A percentile compares a stretch with the other conserved stretches of the same genome.
phyloP scores from a whole-genome alignment of 2,797 vertebrate species.

The Leptodactylus fallax region DNA sequence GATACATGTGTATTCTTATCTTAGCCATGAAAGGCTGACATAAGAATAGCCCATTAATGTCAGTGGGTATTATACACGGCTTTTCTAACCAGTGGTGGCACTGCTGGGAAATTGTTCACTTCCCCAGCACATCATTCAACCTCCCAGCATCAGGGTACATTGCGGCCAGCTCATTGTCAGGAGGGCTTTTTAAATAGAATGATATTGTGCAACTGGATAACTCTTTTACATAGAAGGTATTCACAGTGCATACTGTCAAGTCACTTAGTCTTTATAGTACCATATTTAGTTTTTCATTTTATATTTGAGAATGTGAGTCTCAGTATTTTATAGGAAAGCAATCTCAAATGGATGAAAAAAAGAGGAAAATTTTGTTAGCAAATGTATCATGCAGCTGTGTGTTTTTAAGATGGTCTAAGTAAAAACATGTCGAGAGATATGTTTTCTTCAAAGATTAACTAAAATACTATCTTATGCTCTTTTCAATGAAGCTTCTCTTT shows the following conservation, averaged over 20 bases:
- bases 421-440: neutral
- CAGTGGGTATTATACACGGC: neutral
- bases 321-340: neutral
- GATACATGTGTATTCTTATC: too few relatives aligned
- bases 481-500: slow-evolving; percentile 24
- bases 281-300: neutral
- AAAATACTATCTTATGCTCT: slow-evolving; percentile 32
- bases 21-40: too few relatives aligned
- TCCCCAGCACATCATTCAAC: neutral
- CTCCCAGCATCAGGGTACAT: too few relatives aligned
- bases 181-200: neutral
- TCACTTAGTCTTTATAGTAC: neutral
- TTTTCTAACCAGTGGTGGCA: too few relatives aligned
- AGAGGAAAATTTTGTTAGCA: slow-evolving; percentile 1
- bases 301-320: neutral
- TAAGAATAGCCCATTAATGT: neutral
- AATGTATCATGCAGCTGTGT: slow-evolving; percentile 34
- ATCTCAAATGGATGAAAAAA: neutral
- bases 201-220: too few relatives aligned
- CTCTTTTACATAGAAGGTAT: neutral
- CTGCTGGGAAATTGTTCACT: neutral
- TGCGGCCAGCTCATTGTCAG: neutral
- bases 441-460: slow-evolving; percentile 30
- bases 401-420: slow-evolving; percentile 11
- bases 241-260: neutral